A percentile compares a stretch with the other conserved stretches of the same genome.
Evolutionary conservation across 2,888 invertebrate genomes (phyloP).

Genomic region (Chaetogeoica ovagalla): DNA sequence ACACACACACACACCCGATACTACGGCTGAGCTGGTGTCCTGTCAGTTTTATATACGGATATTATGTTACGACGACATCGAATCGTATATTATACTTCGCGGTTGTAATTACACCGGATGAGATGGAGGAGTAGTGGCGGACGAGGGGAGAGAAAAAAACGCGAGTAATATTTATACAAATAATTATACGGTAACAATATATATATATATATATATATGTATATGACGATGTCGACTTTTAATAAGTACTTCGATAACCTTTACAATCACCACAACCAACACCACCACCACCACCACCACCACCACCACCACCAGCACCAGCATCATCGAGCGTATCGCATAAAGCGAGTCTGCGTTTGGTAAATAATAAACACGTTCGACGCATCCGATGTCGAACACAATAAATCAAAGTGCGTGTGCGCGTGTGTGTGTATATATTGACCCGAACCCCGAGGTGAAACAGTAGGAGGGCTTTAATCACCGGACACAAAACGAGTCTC

Average conservation of each 20-base stretch:
- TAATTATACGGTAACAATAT: constrained; percentile 42
- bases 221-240: constrained; percentile 25
- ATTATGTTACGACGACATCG: too few relatives aligned
- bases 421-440: constrained; percentile 16
- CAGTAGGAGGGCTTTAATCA: constrained; percentile 52
- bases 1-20: too few relatives aligned
- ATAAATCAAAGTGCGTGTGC: constrained; percentile 35
- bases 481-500: constrained; percentile 5
- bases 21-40: too few relatives aligned
- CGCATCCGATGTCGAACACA: not conserved
- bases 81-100: too few relatives aligned
- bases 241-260: constrained; percentile 41
- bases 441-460: constrained; percentile 47
- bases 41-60: too few relatives aligned
- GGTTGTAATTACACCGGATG: constrained; percentile 3
- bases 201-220: not conserved
- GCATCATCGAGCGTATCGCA: not conserved
- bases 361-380: constrained; percentile 41
- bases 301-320: constrained; percentile 10
- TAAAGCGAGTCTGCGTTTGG: constrained; percentile 8
- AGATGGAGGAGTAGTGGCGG: not conserved
- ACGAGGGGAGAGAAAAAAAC: not conserved
- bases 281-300: constrained; percentile 3
- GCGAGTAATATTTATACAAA: constrained; percentile 34
- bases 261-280: constrained; percentile 42